phyloP scores from a whole-genome alignment of 2,113 vertebrate species.

The Corythornis cristatus region DNA sequence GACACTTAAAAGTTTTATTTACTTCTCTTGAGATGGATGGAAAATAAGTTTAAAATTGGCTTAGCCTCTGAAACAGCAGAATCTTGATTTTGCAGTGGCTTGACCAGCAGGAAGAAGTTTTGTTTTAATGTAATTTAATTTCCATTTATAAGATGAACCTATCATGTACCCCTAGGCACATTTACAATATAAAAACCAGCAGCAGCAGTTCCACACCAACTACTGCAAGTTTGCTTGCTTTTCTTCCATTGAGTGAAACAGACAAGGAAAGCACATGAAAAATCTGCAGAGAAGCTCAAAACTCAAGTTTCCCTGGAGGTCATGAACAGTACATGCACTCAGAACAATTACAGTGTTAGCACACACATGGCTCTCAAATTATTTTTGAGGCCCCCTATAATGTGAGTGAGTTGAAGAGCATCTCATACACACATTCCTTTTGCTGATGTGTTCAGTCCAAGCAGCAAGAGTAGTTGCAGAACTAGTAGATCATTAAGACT shows the following conservation, averaged over 20 bases:
- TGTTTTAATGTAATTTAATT: conserved; percentile 65
- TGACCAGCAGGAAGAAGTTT: conserved; percentile 67
- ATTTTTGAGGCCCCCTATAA: neutral
- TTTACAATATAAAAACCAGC: neutral
- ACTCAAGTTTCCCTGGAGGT: neutral
- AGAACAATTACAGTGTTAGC: neutral
- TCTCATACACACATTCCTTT: neutral
- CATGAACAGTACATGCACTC: neutral
- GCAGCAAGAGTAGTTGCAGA: neutral
- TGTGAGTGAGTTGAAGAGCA: neutral
- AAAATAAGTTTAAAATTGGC: conserved; percentile 39
- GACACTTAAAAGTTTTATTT: conserved; percentile 24
- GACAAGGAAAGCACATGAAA: neutral
- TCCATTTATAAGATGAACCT: conserved; percentile 66
- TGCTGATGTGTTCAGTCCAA: neutral
- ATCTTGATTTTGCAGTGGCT: conserved; percentile 43
- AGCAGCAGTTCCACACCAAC: neutral
- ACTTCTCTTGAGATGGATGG: conserved; percentile 11
- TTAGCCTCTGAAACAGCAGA: conserved; percentile 23
- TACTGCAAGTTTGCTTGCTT: conserved; percentile 16
- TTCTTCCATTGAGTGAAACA: neutral
- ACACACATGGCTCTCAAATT: neutral
- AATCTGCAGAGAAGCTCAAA: neutral
- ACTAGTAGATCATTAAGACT: neutral
- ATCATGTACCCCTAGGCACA: conserved; percentile 63